These are phyloP conservation scores for Eupleurogrammus muticus DNA, from an alignment of 2,797 vertebrate species.

Conservation along the genomic window DNA sequence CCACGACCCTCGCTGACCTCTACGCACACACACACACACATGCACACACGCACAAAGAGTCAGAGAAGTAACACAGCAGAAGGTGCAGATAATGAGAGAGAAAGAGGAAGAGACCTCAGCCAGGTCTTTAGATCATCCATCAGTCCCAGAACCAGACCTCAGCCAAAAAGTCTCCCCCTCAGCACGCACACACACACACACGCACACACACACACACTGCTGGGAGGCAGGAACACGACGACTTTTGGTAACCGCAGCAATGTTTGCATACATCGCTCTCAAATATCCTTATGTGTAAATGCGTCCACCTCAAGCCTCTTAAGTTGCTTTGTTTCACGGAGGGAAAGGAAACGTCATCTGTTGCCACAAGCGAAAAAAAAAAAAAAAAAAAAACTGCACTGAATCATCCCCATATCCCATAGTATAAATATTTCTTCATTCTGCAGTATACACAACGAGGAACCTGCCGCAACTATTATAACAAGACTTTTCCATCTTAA, in stretches of 20 bases:
- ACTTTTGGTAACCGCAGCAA: conserved; percentile 67
- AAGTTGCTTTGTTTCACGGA: conserved; percentile 3
- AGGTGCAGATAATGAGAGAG: conserved; percentile 59
- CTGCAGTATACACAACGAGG: conserved; percentile 51
- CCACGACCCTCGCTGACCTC: conserved; percentile 57
- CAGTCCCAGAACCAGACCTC: conserved; percentile 41
- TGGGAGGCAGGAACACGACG: conserved; percentile 58
- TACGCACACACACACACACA: too few species aligned
- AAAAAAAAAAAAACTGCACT: conserved; percentile 47
- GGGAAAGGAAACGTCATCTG: conserved; percentile 57
- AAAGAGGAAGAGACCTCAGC: conserved; percentile 52
- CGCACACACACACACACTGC: conserved; percentile 18
- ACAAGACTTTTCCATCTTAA: conserved; percentile 69
- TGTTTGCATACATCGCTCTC: conserved; percentile 28
- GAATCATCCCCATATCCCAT: conserved; percentile 44
- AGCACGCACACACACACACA: conserved; percentile 21
- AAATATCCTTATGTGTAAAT: conserved; percentile 17
- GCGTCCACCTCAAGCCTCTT: conserved; percentile 17
- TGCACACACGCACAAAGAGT: not conserved
- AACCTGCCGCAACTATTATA: conserved; percentile 69
- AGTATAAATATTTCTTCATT: conserved; percentile 73
- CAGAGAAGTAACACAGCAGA: conserved; percentile 24
- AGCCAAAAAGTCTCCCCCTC: conserved; percentile 41
- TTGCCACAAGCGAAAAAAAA: conserved; percentile 60
- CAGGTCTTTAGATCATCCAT: conserved; percentile 62